Evolutionary conservation across 2,113 vertebrate species (phyloP).

Genomic region (Garra rufa): DNA sequence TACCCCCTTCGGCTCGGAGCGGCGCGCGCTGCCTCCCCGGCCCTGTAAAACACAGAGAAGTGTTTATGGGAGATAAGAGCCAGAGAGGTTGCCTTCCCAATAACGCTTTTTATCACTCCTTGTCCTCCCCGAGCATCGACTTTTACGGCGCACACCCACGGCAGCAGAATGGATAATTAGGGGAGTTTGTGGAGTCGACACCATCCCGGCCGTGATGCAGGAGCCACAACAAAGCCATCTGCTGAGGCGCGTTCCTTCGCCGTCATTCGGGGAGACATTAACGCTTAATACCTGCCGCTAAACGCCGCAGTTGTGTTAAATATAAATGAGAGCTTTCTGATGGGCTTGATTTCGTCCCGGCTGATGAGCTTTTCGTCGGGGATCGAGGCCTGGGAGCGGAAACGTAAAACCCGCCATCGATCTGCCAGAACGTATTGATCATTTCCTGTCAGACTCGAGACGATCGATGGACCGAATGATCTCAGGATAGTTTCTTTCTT

Average conservation of each 20-base stretch:
- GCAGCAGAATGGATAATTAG: constrained; percentile 76
- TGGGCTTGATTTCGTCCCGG: constrained; percentile 19
- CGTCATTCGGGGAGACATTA: constrained; percentile 40
- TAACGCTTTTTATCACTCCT: constrained; percentile 73
- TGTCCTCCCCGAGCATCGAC: constrained; percentile 58
- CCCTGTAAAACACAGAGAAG: constrained; percentile 74
- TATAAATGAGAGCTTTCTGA: constrained; percentile 40
- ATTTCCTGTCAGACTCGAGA: constrained; percentile 52
- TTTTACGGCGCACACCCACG: constrained; percentile 68
- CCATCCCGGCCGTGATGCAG: constrained; percentile 55
- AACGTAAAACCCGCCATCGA: constrained; percentile 46
- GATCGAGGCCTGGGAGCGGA: constrained; percentile 14
- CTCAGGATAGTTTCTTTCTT: constrained; percentile 32
- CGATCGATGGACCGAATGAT: constrained; percentile 45
- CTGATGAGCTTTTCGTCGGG: constrained; percentile 23
- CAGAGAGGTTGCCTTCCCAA: constrained; percentile 71
- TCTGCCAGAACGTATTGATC: constrained; percentile 50
- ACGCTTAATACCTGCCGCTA: constrained; percentile 39
- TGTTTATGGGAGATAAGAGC: constrained; percentile 79
- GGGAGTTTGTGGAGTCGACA: constrained; percentile 68
- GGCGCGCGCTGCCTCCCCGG: constrained; percentile 56
- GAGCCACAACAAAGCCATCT: constrained; percentile 60
- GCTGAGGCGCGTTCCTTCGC: background rate
- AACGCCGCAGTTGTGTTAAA: constrained; percentile 32
- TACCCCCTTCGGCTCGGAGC: constrained; percentile 66